phyloP scores from a whole-genome alignment of 2,888 invertebrate species.

The Noctua janthina region DNA sequence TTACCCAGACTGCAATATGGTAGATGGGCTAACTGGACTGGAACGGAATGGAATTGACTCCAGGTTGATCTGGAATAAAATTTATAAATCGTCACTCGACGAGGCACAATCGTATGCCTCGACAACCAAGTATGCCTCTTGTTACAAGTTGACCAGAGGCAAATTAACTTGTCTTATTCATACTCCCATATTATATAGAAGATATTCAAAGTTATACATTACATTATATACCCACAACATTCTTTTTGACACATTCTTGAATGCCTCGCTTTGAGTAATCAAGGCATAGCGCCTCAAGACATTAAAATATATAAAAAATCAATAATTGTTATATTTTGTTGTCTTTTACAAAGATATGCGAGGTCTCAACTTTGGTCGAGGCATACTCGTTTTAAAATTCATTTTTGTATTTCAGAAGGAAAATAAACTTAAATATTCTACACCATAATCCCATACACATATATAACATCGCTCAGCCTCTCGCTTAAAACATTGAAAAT shows the following conservation, averaged over 20 bases:
- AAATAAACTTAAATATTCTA: constrained; percentile 35
- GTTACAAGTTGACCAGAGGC: background rate
- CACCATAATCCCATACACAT: constrained; percentile 60
- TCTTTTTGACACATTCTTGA: constrained; percentile 8
- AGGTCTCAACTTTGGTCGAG: constrained; percentile 45
- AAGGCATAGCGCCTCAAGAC: background rate
- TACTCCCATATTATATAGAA: background rate
- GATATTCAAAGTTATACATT: constrained; percentile 34
- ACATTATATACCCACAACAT: constrained; percentile 5
- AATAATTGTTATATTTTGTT: constrained; percentile 1
- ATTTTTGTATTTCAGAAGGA: background rate
- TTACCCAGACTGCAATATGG: background rate
- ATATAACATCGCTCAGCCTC: constrained; percentile 38
- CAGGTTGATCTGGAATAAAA: constrained; percentile 1
- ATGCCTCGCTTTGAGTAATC: constrained; percentile 21
- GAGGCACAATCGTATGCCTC: constrained; percentile 4
- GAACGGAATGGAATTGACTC: background rate
- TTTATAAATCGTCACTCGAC: background rate
- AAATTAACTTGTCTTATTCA: constrained; percentile 4
- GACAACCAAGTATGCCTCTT: background rate
- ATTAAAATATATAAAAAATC: background rate
- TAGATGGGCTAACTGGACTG: background rate
- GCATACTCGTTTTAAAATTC: constrained; percentile 6
- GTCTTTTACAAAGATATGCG: constrained; percentile 25
- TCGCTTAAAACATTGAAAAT: constrained; percentile 49